A percentile compares a stretch with the other conserved stretches of the same genome.
Evolutionary conservation across 2,113 vertebrate species (phyloP).

Genomic region (Procapra przewalskii): DNA sequence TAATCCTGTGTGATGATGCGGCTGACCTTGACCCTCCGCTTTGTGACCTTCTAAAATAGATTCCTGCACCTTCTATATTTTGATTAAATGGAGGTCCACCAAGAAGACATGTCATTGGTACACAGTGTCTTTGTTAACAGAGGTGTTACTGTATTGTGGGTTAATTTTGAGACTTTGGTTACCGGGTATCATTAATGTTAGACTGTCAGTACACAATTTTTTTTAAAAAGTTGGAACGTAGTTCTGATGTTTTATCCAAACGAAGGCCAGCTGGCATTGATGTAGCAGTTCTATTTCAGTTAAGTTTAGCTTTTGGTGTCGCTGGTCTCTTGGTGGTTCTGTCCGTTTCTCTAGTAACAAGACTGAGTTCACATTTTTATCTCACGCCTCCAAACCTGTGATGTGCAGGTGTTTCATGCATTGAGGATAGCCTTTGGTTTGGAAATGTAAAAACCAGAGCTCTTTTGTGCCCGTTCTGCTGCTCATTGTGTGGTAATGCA

Average conservation of each 20-base stretch:
- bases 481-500: background rate
- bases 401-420: background rate
- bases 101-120: background rate
- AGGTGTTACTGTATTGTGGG: background rate
- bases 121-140: conserved; percentile 40
- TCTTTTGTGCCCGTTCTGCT: background rate
- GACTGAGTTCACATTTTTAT: background rate
- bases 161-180: background rate
- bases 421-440: background rate
- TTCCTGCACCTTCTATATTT: background rate
- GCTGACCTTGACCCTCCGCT: background rate
- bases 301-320: background rate
- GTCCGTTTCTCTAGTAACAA: background rate
- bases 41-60: background rate
- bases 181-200: background rate
- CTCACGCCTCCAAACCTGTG: background rate
- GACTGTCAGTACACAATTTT: background rate
- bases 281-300: background rate
- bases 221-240: background rate
- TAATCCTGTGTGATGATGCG: background rate
- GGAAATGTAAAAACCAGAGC: background rate
- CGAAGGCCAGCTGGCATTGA: background rate
- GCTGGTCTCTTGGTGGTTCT: background rate
- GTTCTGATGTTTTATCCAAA: background rate
- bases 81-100: background rate